Evolutionary conservation across 1,140 invertebrate genomes (phyloP), one percentile per base, ranked within the genome.

Genomic region (Rhizoglyphus robini): DNA sequence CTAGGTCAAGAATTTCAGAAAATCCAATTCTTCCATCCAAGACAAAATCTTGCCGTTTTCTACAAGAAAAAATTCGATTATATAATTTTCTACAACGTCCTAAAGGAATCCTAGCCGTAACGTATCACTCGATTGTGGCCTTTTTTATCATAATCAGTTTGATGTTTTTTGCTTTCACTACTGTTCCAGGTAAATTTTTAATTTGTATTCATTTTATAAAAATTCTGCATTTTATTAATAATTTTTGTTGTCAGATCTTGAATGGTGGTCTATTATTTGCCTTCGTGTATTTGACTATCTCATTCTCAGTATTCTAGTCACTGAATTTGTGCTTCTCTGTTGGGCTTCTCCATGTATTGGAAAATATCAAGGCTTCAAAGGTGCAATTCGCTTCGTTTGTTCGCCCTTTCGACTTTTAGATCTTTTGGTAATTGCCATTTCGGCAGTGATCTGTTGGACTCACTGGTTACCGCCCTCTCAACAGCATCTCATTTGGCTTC

Each of bases 401-500:
- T 32, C 41, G 20, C 5, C 63, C 18, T 64, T 49, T 57, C 63
- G 47, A 15, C 13, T 64, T 2, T 51, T 64, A 18, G 47, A 64
- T 57, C 20, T 64, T n/a, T 57, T 64, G 8, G 20, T 49, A 4
- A 49, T 64, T 25, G 3, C 41, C 2, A 49, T 3, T 13, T 4
- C 47, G 4, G 2, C 29, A 1, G 5, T 57, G 1, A 30, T 64
- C 18, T 20, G 48, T 18, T 64, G 29, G 3, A 29, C 27, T 20
- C 30, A 60, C 36, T 1, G 27, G 29, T 4, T 60, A 27, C 15
- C 15, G 13, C n/a, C 58, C 2, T 20, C 32, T 27, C 23, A n/a
- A 20, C 1, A 8, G 1, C n/a, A 32, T 46, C 30, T 5, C 2
- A 60, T 60, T 2, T 60, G 63, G 46, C 20, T 64, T 18, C 63